Base-by-base conservation (phyloP, 1,140 invertebrate genomes). In the Chelonus insularis region DNA sequence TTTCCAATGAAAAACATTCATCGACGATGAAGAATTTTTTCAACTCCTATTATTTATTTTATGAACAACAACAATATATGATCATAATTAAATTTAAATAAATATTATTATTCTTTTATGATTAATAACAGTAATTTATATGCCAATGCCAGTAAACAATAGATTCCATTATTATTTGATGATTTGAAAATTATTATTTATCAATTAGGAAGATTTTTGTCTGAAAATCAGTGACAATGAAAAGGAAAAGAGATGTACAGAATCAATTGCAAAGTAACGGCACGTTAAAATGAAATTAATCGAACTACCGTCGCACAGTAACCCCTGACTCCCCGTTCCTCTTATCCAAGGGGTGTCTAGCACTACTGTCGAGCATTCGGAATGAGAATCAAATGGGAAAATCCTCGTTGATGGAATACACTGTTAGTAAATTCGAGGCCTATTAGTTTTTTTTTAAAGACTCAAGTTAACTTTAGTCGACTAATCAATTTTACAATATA, bases 371-470 rank as follows among this genome's bases (percentile, higher is more conserved):
- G 56, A 48, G 23, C 14, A 32, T 39, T 39, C 55, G 47, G 45
- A 62, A 71, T 72, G 76, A 78, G 75, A 74, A 76, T 72, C 76
- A 48, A 69, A 65, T 65, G 45, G 61, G 67, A 70, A 74, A 75
- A 74, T 75, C 68, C 62, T 63, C 70, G 72, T 74, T 66, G 69
- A 67, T 58, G 72, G 74, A 72, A 76, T 75, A 73, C 76, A 77
- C 72, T 3, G 3, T 39, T 39, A 39, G 11, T 34, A 34, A 4
- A 34, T 34, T 4, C 25, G 25, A 29, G 3, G 25, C 25, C 25
- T 4, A 29, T 29, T 4, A 29, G 3, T 29, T 29, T 29, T 7
- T 29, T 29, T 29, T 29, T 29, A 29, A 3, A 39, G 36, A 39
- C 8, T 39, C 7, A 4, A 29, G 25, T 29, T 29, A 29, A 29